These are phyloP conservation scores for Sebastes iracundus DNA, from an alignment of 2,797 vertebrate species.

Conservation along the genomic window DNA sequence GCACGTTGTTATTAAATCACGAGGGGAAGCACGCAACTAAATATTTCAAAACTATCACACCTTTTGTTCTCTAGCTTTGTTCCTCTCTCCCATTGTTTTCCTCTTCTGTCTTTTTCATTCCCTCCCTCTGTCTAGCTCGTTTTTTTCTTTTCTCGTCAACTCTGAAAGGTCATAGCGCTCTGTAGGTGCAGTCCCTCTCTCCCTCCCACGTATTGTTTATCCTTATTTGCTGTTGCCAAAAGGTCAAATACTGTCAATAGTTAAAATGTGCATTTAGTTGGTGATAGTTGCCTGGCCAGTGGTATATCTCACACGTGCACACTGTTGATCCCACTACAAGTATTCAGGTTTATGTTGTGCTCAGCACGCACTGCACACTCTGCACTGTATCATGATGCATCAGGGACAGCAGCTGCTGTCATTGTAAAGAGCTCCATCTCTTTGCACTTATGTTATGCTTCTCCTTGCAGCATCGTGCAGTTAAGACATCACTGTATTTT, in stretches of 20 bases:
- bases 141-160: conserved; percentile 6
- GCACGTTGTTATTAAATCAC: not conserved
- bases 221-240: conserved; percentile 14
- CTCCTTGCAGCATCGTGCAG: not conserved
- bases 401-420: not conserved
- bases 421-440: not conserved
- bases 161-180: conserved; percentile 44
- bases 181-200: not conserved
- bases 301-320: not conserved
- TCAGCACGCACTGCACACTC: not conserved
- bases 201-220: conserved; percentile 10
- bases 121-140: not conserved
- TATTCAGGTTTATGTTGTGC: not conserved
- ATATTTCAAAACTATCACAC: not conserved
- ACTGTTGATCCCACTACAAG: not conserved
- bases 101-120: conserved; percentile 1
- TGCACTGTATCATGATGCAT: not conserved
- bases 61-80: not conserved
- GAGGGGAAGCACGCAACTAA: not conserved
- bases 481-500: conserved; percentile 3
- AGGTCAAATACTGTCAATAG: conserved; percentile 21
- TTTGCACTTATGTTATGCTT: not conserved
- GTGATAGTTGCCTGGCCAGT: not conserved
- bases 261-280: not conserved
- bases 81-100: not conserved